Conservation (phyloP, 2,888 invertebrate species). For the Amphipyra berbera region DNA sequence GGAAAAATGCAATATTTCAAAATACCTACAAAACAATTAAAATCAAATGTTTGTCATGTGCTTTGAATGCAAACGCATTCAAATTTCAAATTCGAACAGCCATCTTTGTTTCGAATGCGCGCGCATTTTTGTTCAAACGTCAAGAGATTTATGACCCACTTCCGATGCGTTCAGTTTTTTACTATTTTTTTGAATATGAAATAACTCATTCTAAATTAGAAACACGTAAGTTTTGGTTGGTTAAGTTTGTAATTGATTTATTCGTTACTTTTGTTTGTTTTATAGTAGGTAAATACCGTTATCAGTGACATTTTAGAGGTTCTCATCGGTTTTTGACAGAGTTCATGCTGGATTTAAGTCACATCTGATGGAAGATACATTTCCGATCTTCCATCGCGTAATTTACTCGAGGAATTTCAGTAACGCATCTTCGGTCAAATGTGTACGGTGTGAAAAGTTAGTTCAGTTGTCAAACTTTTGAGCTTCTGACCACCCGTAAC, state of each 20-base stretch:
- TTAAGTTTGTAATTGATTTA: slow-evolving; percentile 56
- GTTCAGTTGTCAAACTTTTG: no score
- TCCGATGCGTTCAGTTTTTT: slow-evolving; percentile 71
- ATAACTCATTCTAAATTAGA: slow-evolving; percentile 61
- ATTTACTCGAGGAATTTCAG: no score
- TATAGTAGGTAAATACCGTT: not conserved
- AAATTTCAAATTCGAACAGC: slow-evolving; percentile 52
- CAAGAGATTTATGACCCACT: slow-evolving; percentile 75
- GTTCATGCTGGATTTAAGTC: no score
- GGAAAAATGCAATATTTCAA: slow-evolving; percentile 45
- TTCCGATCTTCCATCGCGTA: no score
- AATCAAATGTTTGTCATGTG: slow-evolving; percentile 55
- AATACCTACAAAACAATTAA: slow-evolving; percentile 51
- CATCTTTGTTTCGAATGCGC: slow-evolving; percentile 60
- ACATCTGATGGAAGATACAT: no score
- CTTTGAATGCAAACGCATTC: slow-evolving; percentile 53
- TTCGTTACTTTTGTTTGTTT: slow-evolving; percentile 32
- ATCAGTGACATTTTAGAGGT: not conserved
- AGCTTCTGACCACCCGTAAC: no score
- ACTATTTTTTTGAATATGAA: slow-evolving; percentile 48
- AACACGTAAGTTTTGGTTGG: slow-evolving; percentile 49
- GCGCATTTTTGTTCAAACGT: slow-evolving; percentile 70
- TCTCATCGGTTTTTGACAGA: no score
- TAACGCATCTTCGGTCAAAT: no score
- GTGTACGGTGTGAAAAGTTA: no score